phyloP scores from a whole-genome alignment of 30 jellyfish, hydroid and myxozoan genomes.

The Aurelia sp. region DNA sequence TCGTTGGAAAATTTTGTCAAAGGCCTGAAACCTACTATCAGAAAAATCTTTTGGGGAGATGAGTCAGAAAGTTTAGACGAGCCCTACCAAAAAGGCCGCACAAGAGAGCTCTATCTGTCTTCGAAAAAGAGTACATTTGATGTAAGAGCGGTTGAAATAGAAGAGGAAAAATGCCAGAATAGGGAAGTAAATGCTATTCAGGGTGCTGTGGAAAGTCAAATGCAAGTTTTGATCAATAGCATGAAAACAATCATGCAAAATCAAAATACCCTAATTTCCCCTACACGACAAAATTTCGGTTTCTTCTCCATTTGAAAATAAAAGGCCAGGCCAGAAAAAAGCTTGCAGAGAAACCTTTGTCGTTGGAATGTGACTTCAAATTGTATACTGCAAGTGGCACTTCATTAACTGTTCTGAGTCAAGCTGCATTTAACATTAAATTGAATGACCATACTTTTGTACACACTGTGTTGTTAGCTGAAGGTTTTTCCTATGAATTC shows the following conservation, averaged over 20 bases:
- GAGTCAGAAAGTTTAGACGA: too few species aligned
- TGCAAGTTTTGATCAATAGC: too few species aligned
- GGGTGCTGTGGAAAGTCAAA: too few species aligned
- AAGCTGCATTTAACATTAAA: constrained; percentile 10
- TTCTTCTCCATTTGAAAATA: too few species aligned
- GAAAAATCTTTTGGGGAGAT: background rate
- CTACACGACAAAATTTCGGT: background rate
- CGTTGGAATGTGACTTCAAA: background rate
- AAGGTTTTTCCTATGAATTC: constrained; percentile 15
- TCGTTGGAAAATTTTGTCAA: background rate
- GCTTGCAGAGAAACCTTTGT: constrained; percentile 12
- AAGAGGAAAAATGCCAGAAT: too few species aligned
- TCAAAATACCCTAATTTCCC: background rate
- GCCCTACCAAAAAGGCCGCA: too few species aligned
- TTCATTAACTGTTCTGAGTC: background rate
- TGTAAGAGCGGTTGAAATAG: too few species aligned
- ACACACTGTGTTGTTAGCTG: background rate
- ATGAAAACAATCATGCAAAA: too few species aligned
- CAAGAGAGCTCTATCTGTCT: too few species aligned
- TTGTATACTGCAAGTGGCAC: background rate
- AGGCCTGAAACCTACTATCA: constrained; percentile 33
- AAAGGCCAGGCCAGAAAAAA: background rate
- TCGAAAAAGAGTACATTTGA: too few species aligned
- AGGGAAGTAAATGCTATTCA: too few species aligned
- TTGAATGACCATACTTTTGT: constrained; percentile 4